phyloP scores from a whole-genome alignment of 2,888 invertebrate genomes.

The Melipona beecheii region DNA sequence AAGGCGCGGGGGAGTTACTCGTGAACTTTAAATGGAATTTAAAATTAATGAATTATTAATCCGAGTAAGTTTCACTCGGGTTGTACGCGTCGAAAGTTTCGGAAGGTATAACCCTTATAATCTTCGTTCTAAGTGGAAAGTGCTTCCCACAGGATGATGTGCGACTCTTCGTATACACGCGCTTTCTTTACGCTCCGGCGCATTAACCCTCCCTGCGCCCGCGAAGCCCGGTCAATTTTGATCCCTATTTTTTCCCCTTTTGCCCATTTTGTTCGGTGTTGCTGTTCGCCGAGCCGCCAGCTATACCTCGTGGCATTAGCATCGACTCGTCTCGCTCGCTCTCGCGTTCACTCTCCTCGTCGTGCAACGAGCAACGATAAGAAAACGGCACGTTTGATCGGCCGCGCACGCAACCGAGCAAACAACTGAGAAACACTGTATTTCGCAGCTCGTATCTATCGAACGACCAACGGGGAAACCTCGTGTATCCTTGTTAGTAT shows the following conservation, averaged over 20 bases:
- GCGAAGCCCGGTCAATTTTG: background rate
- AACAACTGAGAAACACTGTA: conserved; percentile 4
- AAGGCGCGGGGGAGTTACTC: background rate
- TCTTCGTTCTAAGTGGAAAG: conserved; percentile 18
- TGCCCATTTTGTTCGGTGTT: background rate
- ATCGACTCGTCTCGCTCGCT: background rate
- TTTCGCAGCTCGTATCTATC: conserved; percentile 3
- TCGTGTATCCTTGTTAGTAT: conserved; percentile 10
- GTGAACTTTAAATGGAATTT: conserved; percentile 43
- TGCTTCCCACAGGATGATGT: background rate
- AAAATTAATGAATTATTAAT: conserved; percentile 45
- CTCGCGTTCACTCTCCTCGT: background rate
- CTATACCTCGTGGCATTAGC: background rate
- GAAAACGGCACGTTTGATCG: conserved; percentile 8
- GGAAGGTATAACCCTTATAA: conserved; percentile 10
- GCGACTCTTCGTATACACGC: background rate
- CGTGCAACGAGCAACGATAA: background rate
- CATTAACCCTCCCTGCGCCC: background rate
- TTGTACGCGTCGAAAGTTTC: conserved; percentile 12
- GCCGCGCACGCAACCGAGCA: conserved; percentile 1
- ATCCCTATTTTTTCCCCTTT: background rate
- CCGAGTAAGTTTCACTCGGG: conserved; percentile 24
- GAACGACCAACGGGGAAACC: background rate
- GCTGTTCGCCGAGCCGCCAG: background rate
- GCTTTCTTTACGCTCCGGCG: background rate